These are phyloP conservation scores for Andrena bucephala DNA, from an alignment of 2,888 invertebrate genomes.

Conservation along the genomic window DNA sequence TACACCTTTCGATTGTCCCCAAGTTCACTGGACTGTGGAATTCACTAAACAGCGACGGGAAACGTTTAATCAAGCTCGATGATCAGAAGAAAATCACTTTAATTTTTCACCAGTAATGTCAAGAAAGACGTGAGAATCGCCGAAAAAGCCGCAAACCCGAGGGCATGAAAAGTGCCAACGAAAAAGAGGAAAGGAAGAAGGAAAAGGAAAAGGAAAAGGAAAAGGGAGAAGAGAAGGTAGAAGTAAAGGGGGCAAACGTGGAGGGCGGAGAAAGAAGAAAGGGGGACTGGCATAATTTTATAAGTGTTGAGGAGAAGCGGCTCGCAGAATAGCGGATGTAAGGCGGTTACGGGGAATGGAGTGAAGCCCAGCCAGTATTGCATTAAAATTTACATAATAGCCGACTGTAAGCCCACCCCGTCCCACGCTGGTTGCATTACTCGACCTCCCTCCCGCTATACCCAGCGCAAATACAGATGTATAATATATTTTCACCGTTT, in stretches of 20 bases:
- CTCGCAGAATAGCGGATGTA: conserved; percentile 71
- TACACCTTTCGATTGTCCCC: not conserved
- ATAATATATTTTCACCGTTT: conserved; percentile 63
- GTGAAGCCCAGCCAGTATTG: conserved; percentile 74
- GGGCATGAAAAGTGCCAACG: not conserved
- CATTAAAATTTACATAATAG: conserved; percentile 81
- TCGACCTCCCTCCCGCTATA: conserved; percentile 41
- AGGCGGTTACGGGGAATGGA: conserved; percentile 70
- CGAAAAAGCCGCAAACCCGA: not conserved
- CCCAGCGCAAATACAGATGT: conserved; percentile 53
- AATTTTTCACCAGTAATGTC: not conserved
- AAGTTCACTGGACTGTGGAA: not conserved
- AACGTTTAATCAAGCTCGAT: conserved; percentile 1
- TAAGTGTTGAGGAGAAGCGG: conserved; percentile 74
- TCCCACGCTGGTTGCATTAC: conserved; percentile 51
- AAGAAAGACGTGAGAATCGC: not conserved
- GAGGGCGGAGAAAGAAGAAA: conserved; percentile 18
- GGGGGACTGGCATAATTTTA: conserved; percentile 70
- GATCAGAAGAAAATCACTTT: conserved; percentile 11
- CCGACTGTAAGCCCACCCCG: conserved; percentile 69
- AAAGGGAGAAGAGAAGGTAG: not conserved
- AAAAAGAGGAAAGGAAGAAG: not conserved
- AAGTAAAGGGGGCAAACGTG: not conserved
- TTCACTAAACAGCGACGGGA: too few relatives aligned
- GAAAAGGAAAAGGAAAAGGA: too few relatives aligned